These are phyloP conservation scores for Melanotaenia parkinsoni DNA, from an alignment of 2,797 vertebrate species.

Conservation along the genomic window DNA sequence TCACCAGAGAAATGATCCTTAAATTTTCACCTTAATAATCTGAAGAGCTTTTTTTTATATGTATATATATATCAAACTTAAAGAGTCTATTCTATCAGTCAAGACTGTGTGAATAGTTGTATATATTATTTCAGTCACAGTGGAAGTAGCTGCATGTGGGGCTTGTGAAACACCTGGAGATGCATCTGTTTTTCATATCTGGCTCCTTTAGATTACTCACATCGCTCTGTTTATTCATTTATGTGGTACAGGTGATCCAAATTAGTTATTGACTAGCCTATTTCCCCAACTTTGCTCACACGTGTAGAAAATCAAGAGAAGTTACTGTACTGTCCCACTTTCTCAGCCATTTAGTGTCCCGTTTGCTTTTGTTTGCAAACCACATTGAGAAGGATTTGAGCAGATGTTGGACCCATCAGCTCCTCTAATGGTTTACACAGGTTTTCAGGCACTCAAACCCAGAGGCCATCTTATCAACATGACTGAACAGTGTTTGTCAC, in stretches of 20 bases:
- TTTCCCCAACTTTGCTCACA: neutral
- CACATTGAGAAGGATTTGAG: slow-evolving; percentile 33
- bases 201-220: neutral
- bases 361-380: slow-evolving; percentile 33
- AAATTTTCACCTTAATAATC: slow-evolving; percentile 1
- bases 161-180: slow-evolving; percentile 31
- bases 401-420: slow-evolving; percentile 73
- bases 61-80: slow-evolving; percentile 7
- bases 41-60: slow-evolving; percentile 34
- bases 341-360: slow-evolving; percentile 42
- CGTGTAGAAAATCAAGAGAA: neutral
- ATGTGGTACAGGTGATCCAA: neutral
- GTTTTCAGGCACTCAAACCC: slow-evolving; percentile 35
- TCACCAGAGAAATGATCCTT: neutral
- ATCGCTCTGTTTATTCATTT: neutral
- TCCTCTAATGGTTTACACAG: slow-evolving; percentile 58
- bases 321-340: slow-evolving; percentile 33
- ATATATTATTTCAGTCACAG: slow-evolving; percentile 38
- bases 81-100: slow-evolving; percentile 49
- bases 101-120: slow-evolving; percentile 52
- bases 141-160: slow-evolving; percentile 45
- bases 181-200: slow-evolving; percentile 15
- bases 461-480: slow-evolving; percentile 41
- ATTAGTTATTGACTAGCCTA: neutral
- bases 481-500: slow-evolving; percentile 17